Evolutionary conservation across 2,888 invertebrate genomes (phyloP), one percentile per base, ranked within the genome.

Genomic region (Globia sparganii): DNA sequence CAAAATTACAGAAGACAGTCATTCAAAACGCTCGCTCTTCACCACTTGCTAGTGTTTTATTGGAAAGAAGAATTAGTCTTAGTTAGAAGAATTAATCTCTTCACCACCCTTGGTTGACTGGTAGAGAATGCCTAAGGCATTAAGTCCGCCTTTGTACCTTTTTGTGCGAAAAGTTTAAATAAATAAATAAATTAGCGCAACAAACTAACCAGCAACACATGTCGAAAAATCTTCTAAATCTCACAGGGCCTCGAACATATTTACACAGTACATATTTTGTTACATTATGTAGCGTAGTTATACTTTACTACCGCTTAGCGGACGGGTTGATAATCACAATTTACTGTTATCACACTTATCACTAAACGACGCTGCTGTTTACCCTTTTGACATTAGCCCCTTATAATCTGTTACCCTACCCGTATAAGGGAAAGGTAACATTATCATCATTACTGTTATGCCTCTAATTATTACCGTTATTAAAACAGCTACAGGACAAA

Each of bases 271-370:
- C 5, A 11, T 40, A n/a, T n/a, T n/a, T 58, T 37, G 9, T n/a
- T 9, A n/a, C 21, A 11, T 40, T 40, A 21, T 5, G 28, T 65
- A 43, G 21, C 28, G 21, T 43, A 40, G 5, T 59, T 72, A 61
- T 25, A 4, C 15, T 13, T 40, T 37, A 31, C 76, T 37, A 58
- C 0, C 18, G 28, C 21, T 11, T 9, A 25, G 8, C 9, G 15
- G 40, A 53, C 49, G 73, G 53, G 74, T 56, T 56, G 34, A 78
- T 72, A 72, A 62, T 28, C 34, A 18, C 15, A 49, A 2, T 80
- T 80, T 56, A 77, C 25, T 62, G 81, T 62, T 62, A 73, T 77
- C 28, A 58, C n/a, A 56, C 11, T 56, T 56, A n/a, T 58, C 73
- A 53, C 74, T 49, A n/a, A 43, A 43, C 61, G 53, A 21, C 37